Evolutionary conservation across 2,797 vertebrate species (phyloP), one percentile per base, ranked within the genome.

Genomic region (Molossus molossus): DNA sequence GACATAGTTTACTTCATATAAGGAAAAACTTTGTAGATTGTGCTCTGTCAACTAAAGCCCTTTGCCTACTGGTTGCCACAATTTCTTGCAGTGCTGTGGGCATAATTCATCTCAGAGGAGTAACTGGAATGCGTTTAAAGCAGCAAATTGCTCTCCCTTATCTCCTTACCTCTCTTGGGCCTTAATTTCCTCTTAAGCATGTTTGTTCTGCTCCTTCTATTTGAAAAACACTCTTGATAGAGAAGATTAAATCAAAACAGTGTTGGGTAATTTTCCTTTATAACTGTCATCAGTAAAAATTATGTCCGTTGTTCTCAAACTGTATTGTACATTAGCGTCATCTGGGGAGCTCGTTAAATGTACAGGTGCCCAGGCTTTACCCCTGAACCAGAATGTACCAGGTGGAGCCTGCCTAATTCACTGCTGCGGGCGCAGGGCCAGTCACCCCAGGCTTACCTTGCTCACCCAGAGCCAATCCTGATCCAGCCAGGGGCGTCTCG

Each of bases 201-300:
- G 84, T 96, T 85, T 97, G 90, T 94, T 95, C 53, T 97, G 40
- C 70, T 93, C 73, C 18, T 95, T 97, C 92, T 95, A n/a, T 72
- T 90, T 93, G 86, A 91, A 95, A 91, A 95, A 94, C 64, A 50
- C 95, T 91, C 80, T 92, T 92, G 94, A 94, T 90, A 95, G 73
- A 81, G 64, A 88, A 96, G 94, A 96, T 92, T 96, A 97, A 87
- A 95, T 97, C 97, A 96, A 75, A 97, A 87, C 45, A 27, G 25
- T 9, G n/a, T 83, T 91, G 45, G 55, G 73, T 85, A 91, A 96
- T 91, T 96, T 87, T 96, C 75, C 91, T 92, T 95, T 95, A 72
- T 83, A 92, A 77, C 87, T 91, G 92, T 87, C 76, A 64, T 77
- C 75, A 79, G 75, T 93, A 79, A 97, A 94, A 91, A 81, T 92